Percentiles rank a stretch among this genome's conserved stretches.
phyloP scores from a whole-genome alignment of 1,140 invertebrate species.

The Hyles euphorbiae region DNA sequence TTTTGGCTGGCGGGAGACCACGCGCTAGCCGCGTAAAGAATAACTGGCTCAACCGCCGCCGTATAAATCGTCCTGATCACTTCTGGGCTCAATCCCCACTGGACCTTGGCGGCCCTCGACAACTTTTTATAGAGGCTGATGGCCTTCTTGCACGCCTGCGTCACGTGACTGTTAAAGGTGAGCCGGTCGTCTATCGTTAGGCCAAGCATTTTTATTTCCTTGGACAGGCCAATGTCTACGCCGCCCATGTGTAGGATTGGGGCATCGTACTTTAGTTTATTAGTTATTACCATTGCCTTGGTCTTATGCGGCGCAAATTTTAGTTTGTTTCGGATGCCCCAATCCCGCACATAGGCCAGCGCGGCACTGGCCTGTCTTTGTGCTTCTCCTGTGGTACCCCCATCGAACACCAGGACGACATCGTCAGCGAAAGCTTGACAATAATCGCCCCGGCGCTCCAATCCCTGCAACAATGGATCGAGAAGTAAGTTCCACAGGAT shows the following conservation, averaged over 20 bases:
- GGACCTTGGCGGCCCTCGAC: constrained; percentile 6
- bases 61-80: constrained; percentile 4
- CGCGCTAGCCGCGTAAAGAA: background rate
- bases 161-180: constrained; percentile 10
- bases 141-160: constrained; percentile 7
- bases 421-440: constrained; percentile 3
- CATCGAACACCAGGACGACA: background rate
- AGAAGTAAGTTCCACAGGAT: constrained; percentile 14
- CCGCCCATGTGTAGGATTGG: constrained; percentile 13
- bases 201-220: constrained; percentile 13
- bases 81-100: constrained; percentile 11
- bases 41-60: constrained; percentile 1
- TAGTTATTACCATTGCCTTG: constrained; percentile 12
- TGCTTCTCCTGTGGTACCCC: background rate
- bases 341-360: constrained; percentile 1
- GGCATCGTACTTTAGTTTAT: constrained; percentile 12
- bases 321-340: constrained; percentile 13
- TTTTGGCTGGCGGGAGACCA: background rate
- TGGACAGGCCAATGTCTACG: background rate
- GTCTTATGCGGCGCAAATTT: constrained; percentile 16
- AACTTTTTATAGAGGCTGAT: constrained; percentile 2
- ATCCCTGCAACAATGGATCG: constrained; percentile 6
- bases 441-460: background rate
- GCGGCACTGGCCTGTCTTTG: constrained; percentile 10
- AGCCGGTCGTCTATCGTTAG: constrained; percentile 8